Evolutionary conservation across 2,888 invertebrate species (phyloP).

Genomic region (Caenorhabditis doughertyi): DNA sequence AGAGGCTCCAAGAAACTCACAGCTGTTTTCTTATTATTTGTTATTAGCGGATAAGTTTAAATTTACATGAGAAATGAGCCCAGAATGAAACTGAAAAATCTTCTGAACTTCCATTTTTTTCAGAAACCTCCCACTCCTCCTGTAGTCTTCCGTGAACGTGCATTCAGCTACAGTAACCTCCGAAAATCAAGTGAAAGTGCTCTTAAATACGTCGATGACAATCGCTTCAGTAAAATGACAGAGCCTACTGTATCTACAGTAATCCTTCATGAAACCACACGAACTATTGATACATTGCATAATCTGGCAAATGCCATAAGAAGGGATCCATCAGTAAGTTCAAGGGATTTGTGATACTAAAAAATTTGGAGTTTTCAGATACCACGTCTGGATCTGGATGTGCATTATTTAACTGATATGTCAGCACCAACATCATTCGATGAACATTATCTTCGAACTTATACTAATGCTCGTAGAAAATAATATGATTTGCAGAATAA

Average conservation of each 20-base stretch:
- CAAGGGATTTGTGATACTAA: neutral
- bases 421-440: constrained; percentile 70
- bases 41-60: no score
- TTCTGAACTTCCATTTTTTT: neutral
- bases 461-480: constrained; percentile 33
- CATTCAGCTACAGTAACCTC: constrained; percentile 68
- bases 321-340: constrained; percentile 15
- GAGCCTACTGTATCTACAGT: constrained; percentile 37
- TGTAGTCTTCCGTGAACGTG: constrained; percentile 65
- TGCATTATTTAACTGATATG: constrained; percentile 57
- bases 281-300: constrained; percentile 60
- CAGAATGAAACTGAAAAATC: no score
- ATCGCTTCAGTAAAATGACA: constrained; percentile 59
- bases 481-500: neutral
- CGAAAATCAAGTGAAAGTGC: constrained; percentile 68
- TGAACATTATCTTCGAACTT: constrained; percentile 66
- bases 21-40: no score
- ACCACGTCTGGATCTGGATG: constrained; percentile 67
- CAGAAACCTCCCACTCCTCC: constrained; percentile 56
- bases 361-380: constrained; percentile 50
- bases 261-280: constrained; percentile 50
- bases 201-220: constrained; percentile 68
- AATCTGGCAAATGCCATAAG: constrained; percentile 38
- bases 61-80: no score
- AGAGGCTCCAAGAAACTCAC: no score